Base-by-base conservation (phyloP, 2,888 invertebrate species). In the Blastobasis lacticolella region DNA sequence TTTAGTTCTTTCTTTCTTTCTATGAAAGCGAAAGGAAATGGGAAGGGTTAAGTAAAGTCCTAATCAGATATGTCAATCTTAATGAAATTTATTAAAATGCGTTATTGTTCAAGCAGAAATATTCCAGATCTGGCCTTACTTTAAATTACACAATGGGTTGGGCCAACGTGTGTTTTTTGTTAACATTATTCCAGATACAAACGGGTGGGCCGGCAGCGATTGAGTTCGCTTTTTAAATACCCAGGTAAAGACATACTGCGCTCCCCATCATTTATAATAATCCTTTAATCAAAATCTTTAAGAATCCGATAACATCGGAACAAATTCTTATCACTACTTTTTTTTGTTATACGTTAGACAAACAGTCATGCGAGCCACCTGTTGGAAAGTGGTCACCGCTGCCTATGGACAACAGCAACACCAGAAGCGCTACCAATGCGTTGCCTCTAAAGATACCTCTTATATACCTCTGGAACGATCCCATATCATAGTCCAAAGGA, bases 31-130 rank as follows among this genome's bases (percentile, higher is more conserved):
- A 60, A 60, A 60, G 58, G 55, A 71, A 55, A 60, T 67, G 64
- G 65, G 5, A 67, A 78, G 75, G 79, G 73, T 76, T 71, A 69
- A 69, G 67, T 64, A 62, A 67, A 62, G 58, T 65, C 70, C 55
- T 78, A 81, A 87, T 88, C 87, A 78, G 73, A 64, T 64, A 73
- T 72, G 82, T 85, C 86, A 85, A 88, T 88, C 87, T 84, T 79
- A 88, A 86, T 86, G 79, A 86, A 81, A 77, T 77, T 71, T 81
- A 85, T 84, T 83, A 84, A 82, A 85, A 84, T 78, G 73, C 74
- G 68, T 81, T 78, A 79, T 85, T 83, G 81, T 84, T 83, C 81
- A 73, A 80, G 78, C 81, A 78, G 78, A 84, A 83, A 81, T 75
- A 77, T 69, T 66, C 73, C 69, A 76, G 70, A 73, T 75, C 71